Base-by-base conservation (phyloP, 2,113 vertebrate species). In the Lanius collurio region DNA sequence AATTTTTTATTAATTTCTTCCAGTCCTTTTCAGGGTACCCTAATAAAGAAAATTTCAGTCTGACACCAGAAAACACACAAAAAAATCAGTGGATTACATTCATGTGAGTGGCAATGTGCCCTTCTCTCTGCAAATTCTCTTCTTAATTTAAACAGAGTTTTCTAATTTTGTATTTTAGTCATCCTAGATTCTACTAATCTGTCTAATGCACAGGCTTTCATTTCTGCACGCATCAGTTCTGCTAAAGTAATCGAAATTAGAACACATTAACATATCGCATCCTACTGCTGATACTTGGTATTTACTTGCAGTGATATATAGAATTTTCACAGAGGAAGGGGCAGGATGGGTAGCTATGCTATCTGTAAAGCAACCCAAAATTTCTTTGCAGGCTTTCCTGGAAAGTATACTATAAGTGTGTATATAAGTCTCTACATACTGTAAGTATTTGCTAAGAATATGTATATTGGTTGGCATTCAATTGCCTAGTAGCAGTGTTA, bases 211-310 rank as follows among this genome's bases (percentile, higher is more conserved):
- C 59, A 47, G 93, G 87, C 90, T 96, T 97, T 77, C 93, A 97
- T 96, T 91, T 97, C 89, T 94, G 97, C 80, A 80, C 79, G 94
- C 90, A 91, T 93, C 95, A 96, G 73, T 94, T 97, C 97, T 94
- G 81, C 96, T 96, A 95, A 96, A 97, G 88, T 96, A 96, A 95
- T 97, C 87, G 83, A 96, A 97, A 97, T 97, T 84, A 97, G 83
- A 96, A 59, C 64, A 70, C 59, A 83, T 97, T 96, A 95, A 70
- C 89, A 35, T 89, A 97, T 90, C 83, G 27, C 64, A 76, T 97
- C 59, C 83, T 96, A 60, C 69, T 83, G 76, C 90, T 96, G 93
- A 95, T 92, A 85, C 67, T 62, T 94, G 93, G 63, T 87, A 80
- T 84, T 96, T 87, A 13, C 37, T 82, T 89, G 76, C 69, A 84